Percentiles rank a stretch among this genome's conserved stretches.
Conservation (phyloP, 2,888 invertebrate species). For the Boloria selene region DNA sequence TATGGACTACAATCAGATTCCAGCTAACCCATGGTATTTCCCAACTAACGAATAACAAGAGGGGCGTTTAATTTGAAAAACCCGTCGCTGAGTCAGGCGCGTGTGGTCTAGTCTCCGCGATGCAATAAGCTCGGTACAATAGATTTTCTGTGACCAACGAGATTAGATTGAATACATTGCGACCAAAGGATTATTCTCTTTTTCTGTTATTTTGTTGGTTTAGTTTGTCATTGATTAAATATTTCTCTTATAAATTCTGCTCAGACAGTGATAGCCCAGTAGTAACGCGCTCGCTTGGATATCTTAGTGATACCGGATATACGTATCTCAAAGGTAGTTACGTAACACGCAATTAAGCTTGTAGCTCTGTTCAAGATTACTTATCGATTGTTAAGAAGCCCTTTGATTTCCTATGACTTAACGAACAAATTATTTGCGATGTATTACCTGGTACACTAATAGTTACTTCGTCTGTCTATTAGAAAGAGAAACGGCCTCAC, state of each 20-base stretch:
- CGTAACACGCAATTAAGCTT: slow-evolving; percentile 13
- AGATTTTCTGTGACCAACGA: slow-evolving; percentile 16
- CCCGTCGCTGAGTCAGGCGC: slow-evolving; percentile 25
- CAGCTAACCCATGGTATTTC: slow-evolving; percentile 41
- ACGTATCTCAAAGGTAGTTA: not conserved
- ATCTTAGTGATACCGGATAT: too few species aligned
- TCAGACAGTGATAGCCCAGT: too few species aligned
- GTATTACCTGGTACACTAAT: not conserved
- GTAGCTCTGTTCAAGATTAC: slow-evolving; percentile 6
- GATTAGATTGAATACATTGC: slow-evolving; percentile 9
- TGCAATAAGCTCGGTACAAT: slow-evolving; percentile 24
- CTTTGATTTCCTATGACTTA: not conserved
- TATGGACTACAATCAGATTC: slow-evolving; percentile 41
- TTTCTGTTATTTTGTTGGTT: not conserved
- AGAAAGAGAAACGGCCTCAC: too few species aligned
- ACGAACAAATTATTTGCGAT: not conserved
- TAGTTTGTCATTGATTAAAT: not conserved
- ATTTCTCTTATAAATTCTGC: not conserved
- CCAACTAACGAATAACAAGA: slow-evolving; percentile 41
- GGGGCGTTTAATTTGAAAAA: slow-evolving; percentile 42
- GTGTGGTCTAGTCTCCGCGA: slow-evolving; percentile 26
- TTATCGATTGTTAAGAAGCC: not conserved
- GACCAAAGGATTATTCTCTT: not conserved
- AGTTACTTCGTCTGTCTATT: not conserved
- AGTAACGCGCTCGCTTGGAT: too few species aligned